A percentile compares a stretch with the other conserved stretches of the same genome.
These are phyloP conservation scores for Lepidurus apus DNA, from an alignment of 1,140 invertebrate species.

Conservation along the genomic window DNA sequence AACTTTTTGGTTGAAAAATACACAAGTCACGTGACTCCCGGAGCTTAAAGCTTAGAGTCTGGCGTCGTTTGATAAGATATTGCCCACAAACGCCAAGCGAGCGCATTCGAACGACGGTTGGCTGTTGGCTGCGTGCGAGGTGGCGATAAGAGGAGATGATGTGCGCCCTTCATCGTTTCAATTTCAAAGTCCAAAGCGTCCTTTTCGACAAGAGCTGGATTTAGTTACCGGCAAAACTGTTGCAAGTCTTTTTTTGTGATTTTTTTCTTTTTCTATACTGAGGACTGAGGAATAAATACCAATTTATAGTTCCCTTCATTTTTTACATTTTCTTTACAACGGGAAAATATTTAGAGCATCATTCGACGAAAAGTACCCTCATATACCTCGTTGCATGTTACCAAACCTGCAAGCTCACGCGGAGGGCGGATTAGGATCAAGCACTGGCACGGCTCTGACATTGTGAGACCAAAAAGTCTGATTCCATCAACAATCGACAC, in stretches of 20 bases:
- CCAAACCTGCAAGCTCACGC: too few relatives aligned
- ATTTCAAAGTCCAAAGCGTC: conserved; percentile 8
- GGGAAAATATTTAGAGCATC: too few relatives aligned
- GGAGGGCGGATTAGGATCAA: background rate
- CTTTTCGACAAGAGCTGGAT: background rate
- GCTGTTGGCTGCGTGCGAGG: background rate
- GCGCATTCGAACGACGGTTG: background rate
- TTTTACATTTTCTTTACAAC: too few relatives aligned
- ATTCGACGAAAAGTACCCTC: too few relatives aligned
- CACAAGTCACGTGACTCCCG: background rate
- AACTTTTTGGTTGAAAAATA: background rate
- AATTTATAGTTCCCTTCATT: too few relatives aligned
- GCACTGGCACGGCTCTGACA: background rate
- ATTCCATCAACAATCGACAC: conserved; percentile 15
- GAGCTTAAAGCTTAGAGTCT: background rate
- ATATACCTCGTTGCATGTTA: too few relatives aligned
- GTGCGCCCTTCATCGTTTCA: background rate
- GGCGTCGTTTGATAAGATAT: background rate
- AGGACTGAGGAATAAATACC: background rate
- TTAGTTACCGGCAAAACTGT: background rate
- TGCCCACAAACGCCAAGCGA: background rate
- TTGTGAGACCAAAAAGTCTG: background rate
- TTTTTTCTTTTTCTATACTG: background rate
- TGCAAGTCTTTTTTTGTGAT: background rate
- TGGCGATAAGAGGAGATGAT: background rate